These are phyloP conservation scores for Rhynchonycteris naso DNA, from an alignment of 2,797 vertebrate genomes.

Conservation along the genomic window DNA sequence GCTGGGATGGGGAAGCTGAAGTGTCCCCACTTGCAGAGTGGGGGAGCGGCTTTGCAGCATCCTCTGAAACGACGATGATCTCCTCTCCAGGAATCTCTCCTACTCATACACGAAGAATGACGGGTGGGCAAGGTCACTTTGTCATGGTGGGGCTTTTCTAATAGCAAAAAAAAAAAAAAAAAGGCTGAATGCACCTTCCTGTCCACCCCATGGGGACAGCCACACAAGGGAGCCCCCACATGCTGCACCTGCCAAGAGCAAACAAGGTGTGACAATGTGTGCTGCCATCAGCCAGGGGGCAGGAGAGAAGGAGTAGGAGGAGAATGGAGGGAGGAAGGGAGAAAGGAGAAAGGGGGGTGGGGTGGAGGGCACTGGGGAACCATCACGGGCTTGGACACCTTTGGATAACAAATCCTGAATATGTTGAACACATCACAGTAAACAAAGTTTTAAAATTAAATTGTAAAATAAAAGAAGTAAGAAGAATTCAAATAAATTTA, in stretches of 20 bases:
- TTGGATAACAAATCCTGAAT: not conserved
- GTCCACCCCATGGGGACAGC: not conserved
- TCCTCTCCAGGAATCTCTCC: not conserved
- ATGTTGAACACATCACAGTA: not conserved
- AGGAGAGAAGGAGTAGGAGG: no score
- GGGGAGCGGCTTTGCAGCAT: no score
- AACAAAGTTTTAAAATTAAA: not conserved
- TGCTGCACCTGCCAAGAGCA: no score
- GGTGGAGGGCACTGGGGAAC: not conserved
- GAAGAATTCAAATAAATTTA: not conserved
- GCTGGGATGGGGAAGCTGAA: rapidly evolving
- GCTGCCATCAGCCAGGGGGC: rapidly evolving
- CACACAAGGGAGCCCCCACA: not conserved
- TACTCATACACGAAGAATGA: rapidly evolving
- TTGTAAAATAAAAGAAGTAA: not conserved
- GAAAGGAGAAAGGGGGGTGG: no score
- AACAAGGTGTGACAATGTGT: no score
- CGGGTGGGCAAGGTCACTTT: rapidly evolving
- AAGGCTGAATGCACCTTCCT: not conserved
- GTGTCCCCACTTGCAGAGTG: rapidly evolving
- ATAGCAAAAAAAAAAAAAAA: no score
- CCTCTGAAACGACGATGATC: rapidly evolving
- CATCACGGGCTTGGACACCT: not conserved
- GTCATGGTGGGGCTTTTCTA: rapidly evolving
- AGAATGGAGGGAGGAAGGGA: no score